Conservation (phyloP, 2,888 invertebrate genomes). For the Meteorus colon region DNA sequence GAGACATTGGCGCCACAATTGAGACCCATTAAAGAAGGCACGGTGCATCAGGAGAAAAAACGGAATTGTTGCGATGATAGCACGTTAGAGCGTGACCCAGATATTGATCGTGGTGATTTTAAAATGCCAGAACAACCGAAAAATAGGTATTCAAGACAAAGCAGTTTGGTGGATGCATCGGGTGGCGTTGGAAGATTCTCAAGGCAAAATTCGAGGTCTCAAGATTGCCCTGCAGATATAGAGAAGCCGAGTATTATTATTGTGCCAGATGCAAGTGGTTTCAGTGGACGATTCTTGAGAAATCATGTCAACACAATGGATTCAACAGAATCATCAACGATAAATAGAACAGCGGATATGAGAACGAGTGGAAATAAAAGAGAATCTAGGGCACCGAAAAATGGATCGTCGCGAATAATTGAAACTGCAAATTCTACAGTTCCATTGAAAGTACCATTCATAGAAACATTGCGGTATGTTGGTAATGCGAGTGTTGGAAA, state of each 20-base stretch:
- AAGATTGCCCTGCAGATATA: constrained; percentile 52
- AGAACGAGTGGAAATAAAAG: neutral
- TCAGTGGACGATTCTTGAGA: constrained; percentile 59
- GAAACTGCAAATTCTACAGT: constrained; percentile 31
- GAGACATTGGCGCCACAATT: constrained; percentile 76
- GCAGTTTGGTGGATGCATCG: constrained; percentile 56
- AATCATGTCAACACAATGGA: constrained; percentile 56
- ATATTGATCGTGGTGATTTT: constrained; percentile 48
- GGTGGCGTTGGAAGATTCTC: constrained; percentile 53
- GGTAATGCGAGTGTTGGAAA: constrained; percentile 55
- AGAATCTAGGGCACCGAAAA: constrained; percentile 12
- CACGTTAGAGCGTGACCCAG: constrained; percentile 67
- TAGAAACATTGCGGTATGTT: constrained; percentile 67
- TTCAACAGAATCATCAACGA: constrained; percentile 14
- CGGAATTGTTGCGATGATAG: constrained; percentile 65
- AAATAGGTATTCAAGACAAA: constrained; percentile 61
- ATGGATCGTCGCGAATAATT: constrained; percentile 16
- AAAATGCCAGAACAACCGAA: constrained; percentile 56
- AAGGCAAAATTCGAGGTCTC: constrained; percentile 62
- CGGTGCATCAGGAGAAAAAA: constrained; percentile 69
- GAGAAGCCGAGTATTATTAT: constrained; percentile 57
- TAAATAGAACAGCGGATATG: constrained; percentile 25
- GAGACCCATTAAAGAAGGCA: constrained; percentile 76
- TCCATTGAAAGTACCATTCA: constrained; percentile 34
- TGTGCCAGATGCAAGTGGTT: constrained; percentile 58